phyloP scores from a whole-genome alignment of 2,113 vertebrate species.

The Micromys minutus region DNA sequence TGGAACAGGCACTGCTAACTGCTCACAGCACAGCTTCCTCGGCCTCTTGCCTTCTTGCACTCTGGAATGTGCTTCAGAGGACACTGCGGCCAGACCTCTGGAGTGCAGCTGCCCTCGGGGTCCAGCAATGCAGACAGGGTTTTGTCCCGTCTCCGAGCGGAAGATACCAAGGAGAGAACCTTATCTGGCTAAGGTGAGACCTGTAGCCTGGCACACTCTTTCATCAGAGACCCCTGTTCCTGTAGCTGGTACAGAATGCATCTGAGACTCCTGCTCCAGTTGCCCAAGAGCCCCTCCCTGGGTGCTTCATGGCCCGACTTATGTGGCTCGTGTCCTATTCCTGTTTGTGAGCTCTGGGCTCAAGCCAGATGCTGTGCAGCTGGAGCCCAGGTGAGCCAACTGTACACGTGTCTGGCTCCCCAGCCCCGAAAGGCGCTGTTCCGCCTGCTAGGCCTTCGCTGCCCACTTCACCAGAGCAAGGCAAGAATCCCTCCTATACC shows the following conservation, averaged over 20 bases:
- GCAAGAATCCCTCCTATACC: background rate
- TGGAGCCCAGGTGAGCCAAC: no score
- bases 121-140: background rate
- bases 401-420: background rate
- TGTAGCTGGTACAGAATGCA: background rate
- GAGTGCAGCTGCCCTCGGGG: background rate
- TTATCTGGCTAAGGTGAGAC: background rate
- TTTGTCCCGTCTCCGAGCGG: background rate
- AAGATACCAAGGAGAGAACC: background rate
- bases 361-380: background rate
- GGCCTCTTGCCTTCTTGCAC: background rate
- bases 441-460: background rate
- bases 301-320: background rate
- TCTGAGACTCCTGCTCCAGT: background rate
- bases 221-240: background rate
- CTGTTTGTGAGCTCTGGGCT: background rate
- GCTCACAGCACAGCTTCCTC: background rate
- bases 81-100: background rate
- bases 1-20: background rate
- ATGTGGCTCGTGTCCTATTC: background rate
- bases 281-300: background rate
- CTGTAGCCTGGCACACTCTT: background rate
- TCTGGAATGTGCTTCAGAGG: background rate
- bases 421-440: accelerated
- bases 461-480: no score